phyloP scores from a whole-genome alignment of 2,113 vertebrate genomes.

The Gnathonemus echidnorhynchus region DNA sequence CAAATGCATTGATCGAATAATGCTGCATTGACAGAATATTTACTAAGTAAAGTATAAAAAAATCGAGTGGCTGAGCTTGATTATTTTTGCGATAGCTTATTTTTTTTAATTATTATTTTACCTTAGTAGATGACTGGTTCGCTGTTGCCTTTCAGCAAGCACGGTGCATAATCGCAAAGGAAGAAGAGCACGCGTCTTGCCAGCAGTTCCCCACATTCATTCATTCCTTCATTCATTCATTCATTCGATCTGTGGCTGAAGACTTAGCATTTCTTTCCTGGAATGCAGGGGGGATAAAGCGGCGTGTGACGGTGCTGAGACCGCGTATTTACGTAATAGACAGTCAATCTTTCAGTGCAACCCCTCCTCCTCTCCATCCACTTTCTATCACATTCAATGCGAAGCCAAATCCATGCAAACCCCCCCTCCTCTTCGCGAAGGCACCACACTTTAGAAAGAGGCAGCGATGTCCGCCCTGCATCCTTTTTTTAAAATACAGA shows the following conservation, averaged over 20 bases:
- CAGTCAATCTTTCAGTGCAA: conserved; percentile 58
- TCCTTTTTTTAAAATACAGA: conserved; percentile 11
- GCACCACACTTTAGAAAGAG: conserved; percentile 37
- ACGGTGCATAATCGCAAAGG: not conserved
- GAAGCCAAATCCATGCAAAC: conserved; percentile 59
- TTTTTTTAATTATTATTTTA: not conserved
- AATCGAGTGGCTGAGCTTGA: not conserved
- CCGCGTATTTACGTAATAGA: conserved; percentile 74
- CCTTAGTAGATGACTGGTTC: not conserved
- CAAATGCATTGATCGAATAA: not conserved
- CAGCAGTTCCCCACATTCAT: not conserved
- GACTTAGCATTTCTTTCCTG: conserved; percentile 7
- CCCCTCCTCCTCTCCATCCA: conserved; percentile 31
- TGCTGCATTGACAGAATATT: not conserved
- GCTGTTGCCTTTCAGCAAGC: not conserved
- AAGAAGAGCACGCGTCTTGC: not conserved
- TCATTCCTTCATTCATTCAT: not conserved
- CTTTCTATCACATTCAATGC: not conserved
- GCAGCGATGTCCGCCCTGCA: conserved; percentile 21
- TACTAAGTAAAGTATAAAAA: not conserved
- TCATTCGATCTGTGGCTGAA: conserved; percentile 8
- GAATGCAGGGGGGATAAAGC: conserved; percentile 25
- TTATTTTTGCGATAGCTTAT: not conserved
- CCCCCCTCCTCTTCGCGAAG: conserved; percentile 30
- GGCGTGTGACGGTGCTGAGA: conserved; percentile 55